Evolutionary conservation across 2,113 vertebrate genomes (phyloP).

Genomic region (Anoura caudifer): DNA sequence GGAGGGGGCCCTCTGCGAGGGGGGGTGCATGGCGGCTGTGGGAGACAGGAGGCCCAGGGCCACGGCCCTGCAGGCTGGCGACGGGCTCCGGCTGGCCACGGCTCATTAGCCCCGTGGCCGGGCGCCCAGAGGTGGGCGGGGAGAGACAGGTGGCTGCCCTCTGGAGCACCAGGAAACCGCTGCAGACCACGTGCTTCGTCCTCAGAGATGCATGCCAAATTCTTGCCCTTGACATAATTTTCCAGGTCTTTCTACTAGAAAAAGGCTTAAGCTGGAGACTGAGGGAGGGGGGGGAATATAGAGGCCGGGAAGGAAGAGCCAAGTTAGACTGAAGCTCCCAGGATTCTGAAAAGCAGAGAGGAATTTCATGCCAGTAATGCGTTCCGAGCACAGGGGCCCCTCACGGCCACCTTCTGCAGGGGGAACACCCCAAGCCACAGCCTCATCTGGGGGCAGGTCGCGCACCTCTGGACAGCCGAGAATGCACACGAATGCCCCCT

Average conservation of each 20-base stretch:
- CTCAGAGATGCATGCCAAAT: background rate
- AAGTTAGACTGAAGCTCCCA: background rate
- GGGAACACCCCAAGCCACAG: accelerated
- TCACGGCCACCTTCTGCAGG: no score
- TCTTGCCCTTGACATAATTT: constrained; percentile 14
- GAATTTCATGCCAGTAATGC: accelerated
- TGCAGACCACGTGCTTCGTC: background rate
- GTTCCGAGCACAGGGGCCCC: background rate
- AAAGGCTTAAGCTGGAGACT: background rate
- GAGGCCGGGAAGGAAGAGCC: background rate
- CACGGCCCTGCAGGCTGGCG: accelerated
- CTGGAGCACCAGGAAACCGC: background rate
- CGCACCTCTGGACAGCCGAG: background rate
- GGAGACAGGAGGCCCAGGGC: background rate
- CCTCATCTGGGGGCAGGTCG: accelerated
- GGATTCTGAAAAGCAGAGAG: background rate
- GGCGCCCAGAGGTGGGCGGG: background rate
- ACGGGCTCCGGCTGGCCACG: accelerated
- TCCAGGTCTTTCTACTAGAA: background rate
- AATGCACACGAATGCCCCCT: accelerated
- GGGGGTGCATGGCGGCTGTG: accelerated
- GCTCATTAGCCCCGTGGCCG: background rate
- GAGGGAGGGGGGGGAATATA: background rate
- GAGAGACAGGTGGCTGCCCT: background rate
- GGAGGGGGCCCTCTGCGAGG: background rate